Evolutionary conservation across 2,888 invertebrate species (phyloP).

Genomic region (Limnephilus rhombicus): DNA sequence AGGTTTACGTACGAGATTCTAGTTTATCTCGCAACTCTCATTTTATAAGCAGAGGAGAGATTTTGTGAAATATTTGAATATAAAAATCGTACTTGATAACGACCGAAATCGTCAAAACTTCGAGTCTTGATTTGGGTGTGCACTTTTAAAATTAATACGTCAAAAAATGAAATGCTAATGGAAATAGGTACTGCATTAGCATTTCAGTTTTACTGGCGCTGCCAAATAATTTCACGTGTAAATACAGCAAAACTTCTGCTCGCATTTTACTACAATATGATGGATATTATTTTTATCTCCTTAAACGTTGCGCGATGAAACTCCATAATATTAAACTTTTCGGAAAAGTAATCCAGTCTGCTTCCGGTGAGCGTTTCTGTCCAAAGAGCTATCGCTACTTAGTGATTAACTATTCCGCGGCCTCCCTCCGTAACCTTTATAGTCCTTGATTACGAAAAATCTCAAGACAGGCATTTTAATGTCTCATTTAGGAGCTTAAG

Average conservation of each 20-base stretch:
- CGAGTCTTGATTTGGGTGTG: background rate
- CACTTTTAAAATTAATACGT: background rate
- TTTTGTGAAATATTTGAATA: background rate
- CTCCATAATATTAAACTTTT: background rate
- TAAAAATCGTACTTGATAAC: background rate
- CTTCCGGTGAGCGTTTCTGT: background rate
- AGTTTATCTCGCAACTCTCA: background rate
- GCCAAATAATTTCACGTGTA: background rate
- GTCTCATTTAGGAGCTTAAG: background rate
- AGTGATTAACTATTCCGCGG: background rate
- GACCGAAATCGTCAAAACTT: background rate
- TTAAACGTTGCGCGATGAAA: background rate
- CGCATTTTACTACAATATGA: background rate
- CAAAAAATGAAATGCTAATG: background rate
- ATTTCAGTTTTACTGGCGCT: background rate
- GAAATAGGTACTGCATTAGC: background rate
- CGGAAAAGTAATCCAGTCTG: background rate
- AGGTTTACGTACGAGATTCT: background rate
- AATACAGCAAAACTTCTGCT: background rate
- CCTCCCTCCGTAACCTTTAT: background rate
- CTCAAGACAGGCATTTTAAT: background rate
- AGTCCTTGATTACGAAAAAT: background rate
- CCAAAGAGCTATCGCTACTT: background rate
- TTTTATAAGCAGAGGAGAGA: background rate
- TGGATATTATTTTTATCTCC: background rate